Evolutionary conservation across 2,888 invertebrate species (phyloP).

Genomic region (Suillia variegata): DNA sequence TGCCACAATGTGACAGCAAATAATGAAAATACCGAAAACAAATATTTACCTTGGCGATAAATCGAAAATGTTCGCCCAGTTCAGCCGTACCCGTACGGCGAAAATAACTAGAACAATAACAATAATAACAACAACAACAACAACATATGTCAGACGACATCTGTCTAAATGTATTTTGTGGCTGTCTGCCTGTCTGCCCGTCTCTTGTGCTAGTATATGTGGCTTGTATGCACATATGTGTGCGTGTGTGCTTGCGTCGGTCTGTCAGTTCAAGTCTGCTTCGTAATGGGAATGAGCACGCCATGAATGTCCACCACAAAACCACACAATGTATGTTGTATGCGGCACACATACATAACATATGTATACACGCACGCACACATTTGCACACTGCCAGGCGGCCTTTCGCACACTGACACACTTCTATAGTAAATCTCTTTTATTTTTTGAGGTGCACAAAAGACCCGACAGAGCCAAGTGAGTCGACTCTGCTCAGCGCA

Average conservation of each 20-base stretch:
- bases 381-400: neutral
- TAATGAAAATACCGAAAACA: neutral
- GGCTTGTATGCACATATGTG: neutral
- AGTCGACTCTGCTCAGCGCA: neutral
- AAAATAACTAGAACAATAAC: no score
- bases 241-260: neutral
- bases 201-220: constrained; percentile 3
- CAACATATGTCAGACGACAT: neutral
- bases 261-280: neutral
- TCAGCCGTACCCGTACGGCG: no score
- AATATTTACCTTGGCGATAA: constrained; percentile 22
- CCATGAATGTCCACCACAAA: constrained; percentile 16
- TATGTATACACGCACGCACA: constrained; percentile 3
- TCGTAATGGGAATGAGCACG: neutral
- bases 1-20: neutral
- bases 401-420: constrained; percentile 14
- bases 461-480: neutral
- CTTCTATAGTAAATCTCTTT: neutral
- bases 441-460: neutral
- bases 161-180: constrained; percentile 1
- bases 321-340: constrained; percentile 15
- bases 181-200: neutral
- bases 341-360: constrained; percentile 5
- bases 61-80: constrained; percentile 19
- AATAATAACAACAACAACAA: no score